Evolutionary conservation across 2,797 vertebrate genomes (phyloP).

Genomic region (Paguma larvata): DNA sequence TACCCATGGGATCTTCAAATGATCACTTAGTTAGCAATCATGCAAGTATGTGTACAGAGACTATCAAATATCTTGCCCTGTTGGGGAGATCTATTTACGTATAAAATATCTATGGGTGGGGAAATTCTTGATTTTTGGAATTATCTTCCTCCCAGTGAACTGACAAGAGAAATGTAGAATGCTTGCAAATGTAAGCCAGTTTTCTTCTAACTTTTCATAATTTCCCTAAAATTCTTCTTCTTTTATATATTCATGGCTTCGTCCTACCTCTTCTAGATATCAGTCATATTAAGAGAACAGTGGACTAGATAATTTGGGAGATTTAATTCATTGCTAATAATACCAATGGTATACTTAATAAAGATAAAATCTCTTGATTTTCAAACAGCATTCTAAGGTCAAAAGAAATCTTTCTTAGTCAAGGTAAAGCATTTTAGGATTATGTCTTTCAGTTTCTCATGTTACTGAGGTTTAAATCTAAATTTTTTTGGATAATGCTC

Average conservation of each 20-base stretch:
- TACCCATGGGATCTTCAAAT: not conserved
- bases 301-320: not conserved
- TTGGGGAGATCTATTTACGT: not conserved
- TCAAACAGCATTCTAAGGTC: not conserved
- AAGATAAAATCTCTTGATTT: conserved; percentile 18
- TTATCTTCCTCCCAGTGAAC: not conserved
- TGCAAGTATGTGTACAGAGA: not conserved
- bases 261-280: not conserved
- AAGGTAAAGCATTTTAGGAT: not conserved
- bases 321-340: conserved; percentile 59
- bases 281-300: not conserved
- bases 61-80: not conserved
- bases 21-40: not conserved
- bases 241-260: not conserved
- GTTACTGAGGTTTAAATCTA: not conserved
- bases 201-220: conserved; percentile 14
- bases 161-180: not conserved
- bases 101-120: not conserved
- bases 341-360: not conserved
- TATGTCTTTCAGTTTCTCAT: conserved; percentile 26
- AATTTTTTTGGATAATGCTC: not conserved
- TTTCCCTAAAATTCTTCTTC: not conserved
- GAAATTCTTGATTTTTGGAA: not conserved
- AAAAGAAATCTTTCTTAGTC: not conserved
- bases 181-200: not conserved